Evolutionary conservation across 2,113 vertebrate genomes (phyloP), one percentile per base, ranked within the genome.

Genomic region (Bathybates hornii): DNA sequence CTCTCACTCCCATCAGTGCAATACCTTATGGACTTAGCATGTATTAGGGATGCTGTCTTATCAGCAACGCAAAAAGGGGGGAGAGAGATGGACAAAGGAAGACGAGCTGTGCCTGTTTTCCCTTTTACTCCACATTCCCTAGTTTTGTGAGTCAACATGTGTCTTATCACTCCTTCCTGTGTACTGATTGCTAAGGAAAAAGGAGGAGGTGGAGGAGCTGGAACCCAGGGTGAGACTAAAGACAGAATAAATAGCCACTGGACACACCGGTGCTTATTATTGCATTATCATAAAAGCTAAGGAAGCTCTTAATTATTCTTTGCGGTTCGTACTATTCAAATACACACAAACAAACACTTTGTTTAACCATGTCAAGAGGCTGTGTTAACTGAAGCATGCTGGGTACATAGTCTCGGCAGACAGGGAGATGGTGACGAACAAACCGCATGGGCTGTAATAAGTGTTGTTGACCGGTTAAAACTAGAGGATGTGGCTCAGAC

Each of bases 141-240:
- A 24, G 27, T 85, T 81, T 87, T 94, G 90, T 93, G 91, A 95
- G 92, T 94, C 92, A 93, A 94, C 85, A 89, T 86, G 89, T 80
- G 82, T 89, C 92, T 95, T 94, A 94, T 95, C 91, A 85, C 80
- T 21, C 56, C 90, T 96, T 96, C 94, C 94, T 96, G 93, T 94
- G 86, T 86, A 38, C 93, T 91, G 90, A 95, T 94, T 91, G 88
- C 78, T 50, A 10, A 59, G 87, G 86, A 86, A 85, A 87, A 85
- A 87, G 45, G 84, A 93, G 81, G 88, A 82, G 80, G 53, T n/a
- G 66, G 68, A 76, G 80, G 59, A 27, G 24, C 2, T 79, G 66
- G 73, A 82, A 66, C 82, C 29, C 24, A 57, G 29, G 53, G 29
- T 11, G 41, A 82, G 63, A 63, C 54, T 29, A 19, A 83, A 34